Evolutionary conservation across 2,113 vertebrate species (phyloP).

Genomic region (Brachyhypopomus occidentalis): DNA sequence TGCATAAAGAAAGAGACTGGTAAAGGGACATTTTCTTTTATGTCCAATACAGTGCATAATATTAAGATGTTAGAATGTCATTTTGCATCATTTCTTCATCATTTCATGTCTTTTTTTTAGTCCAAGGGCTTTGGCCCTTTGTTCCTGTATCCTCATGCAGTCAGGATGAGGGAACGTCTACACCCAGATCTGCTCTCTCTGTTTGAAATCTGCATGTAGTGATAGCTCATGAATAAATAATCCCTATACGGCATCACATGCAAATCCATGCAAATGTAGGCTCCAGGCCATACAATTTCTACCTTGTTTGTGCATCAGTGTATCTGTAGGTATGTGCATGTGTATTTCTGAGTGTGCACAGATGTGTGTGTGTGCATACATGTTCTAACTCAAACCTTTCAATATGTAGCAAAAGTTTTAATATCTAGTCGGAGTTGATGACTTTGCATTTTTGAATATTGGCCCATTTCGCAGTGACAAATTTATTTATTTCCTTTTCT

Average conservation of each 20-base stretch:
- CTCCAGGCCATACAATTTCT: constrained; percentile 51
- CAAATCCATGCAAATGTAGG: constrained; percentile 62
- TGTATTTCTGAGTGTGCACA: constrained; percentile 32
- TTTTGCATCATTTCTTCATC: not conserved
- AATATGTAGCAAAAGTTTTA: constrained; percentile 20
- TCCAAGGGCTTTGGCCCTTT: constrained; percentile 16
- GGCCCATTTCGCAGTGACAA: constrained; percentile 21
- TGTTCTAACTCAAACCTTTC: constrained; percentile 36
- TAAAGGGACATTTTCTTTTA: no score
- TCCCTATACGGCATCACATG: constrained; percentile 57
- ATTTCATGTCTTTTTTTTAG: not conserved
- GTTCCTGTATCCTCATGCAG: constrained; percentile 1
- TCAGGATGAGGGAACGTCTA: constrained; percentile 39
- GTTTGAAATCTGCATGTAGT: constrained; percentile 60
- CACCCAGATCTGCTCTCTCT: constrained; percentile 41
- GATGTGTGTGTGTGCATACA: constrained; percentile 7
- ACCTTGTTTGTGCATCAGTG: constrained; percentile 43
- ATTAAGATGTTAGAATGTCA: not conserved
- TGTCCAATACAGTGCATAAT: no score
- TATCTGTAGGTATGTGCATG: constrained; percentile 36
- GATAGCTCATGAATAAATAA: constrained; percentile 62
- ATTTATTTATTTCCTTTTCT: constrained; percentile 33
- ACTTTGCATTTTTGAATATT: constrained; percentile 45
- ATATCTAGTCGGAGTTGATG: constrained; percentile 43
- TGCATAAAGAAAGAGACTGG: no score